phyloP scores from a whole-genome alignment of 2,888 invertebrate genomes.

The Horisme vitalbata region DNA sequence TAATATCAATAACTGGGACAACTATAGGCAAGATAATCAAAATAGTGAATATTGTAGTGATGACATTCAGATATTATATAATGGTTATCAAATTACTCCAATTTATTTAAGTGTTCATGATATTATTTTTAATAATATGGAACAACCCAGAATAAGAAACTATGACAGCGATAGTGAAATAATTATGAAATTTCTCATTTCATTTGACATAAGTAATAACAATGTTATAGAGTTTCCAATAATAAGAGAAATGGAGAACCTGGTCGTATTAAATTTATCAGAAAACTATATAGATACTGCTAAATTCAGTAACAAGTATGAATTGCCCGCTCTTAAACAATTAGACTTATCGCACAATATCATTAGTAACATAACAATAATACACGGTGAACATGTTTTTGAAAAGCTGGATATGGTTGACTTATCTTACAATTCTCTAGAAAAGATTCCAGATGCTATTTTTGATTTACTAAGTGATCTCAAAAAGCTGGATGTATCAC shows the following conservation, averaged over 20 bases:
- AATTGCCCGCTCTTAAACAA: conserved; percentile 38
- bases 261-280: conserved; percentile 48
- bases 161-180: background rate
- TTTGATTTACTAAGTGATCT: conserved; percentile 49
- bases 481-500: conserved; percentile 52
- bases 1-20: background rate
- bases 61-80: background rate
- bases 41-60: background rate
- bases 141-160: background rate
- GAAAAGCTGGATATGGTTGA: conserved; percentile 44
- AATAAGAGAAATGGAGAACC: conserved; percentile 40
- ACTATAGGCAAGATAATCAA: background rate
- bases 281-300: conserved; percentile 45
- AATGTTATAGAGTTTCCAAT: conserved; percentile 36
- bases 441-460: conserved; percentile 42
- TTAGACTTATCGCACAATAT: conserved; percentile 58
- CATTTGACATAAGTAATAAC: conserved; percentile 48
- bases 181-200: conserved; percentile 13
- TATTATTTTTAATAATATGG: background rate
- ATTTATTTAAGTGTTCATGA: conserved; percentile 1
- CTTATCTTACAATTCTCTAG: conserved; percentile 54
- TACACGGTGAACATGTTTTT: conserved; percentile 32
- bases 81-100: background rate
- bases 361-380: conserved; percentile 41
- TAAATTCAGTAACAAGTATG: conserved; percentile 40